A percentile compares a stretch with the other conserved stretches of the same genome.
phyloP scores from a whole-genome alignment of 2,113 vertebrate genomes.

The Clarias macrocephalus region DNA sequence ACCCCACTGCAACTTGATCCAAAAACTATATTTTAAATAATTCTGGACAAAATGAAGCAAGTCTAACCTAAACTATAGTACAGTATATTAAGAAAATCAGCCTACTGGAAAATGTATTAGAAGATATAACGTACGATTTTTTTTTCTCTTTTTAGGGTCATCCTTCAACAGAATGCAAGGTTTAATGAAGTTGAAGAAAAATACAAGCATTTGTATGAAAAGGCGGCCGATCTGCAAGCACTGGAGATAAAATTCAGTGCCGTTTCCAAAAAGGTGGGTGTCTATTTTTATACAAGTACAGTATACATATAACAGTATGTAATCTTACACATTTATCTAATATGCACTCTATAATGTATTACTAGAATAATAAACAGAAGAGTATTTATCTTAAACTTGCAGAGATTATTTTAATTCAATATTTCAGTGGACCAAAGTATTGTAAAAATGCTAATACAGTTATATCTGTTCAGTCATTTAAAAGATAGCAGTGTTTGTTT shows the following conservation, averaged over 20 bases:
- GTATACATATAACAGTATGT: background rate
- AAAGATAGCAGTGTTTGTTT: background rate
- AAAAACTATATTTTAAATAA: background rate
- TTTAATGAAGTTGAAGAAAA: constrained; percentile 81
- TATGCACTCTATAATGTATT: background rate
- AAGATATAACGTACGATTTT: background rate
- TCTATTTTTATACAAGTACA: background rate
- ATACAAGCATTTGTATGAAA: constrained; percentile 74
- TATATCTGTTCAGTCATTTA: background rate
- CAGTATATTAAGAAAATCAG: background rate
- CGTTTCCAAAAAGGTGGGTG: constrained; percentile 84
- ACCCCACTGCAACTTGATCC: background rate
- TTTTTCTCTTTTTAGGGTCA: constrained; percentile 67
- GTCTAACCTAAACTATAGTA: background rate
- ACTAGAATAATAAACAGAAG: background rate
- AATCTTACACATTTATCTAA: background rate
- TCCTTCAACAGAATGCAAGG: constrained; percentile 81
- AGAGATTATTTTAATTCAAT: background rate
- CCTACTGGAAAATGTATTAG: background rate
- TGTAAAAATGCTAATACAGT: background rate
- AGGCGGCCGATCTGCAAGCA: constrained; percentile 70
- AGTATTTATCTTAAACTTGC: too few relatives aligned
- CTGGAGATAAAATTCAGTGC: constrained; percentile 78
- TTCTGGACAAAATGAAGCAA: background rate
- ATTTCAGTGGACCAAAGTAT: background rate